phyloP scores from a whole-genome alignment of 2,888 invertebrate genomes.

The Amaurobius ferox region DNA sequence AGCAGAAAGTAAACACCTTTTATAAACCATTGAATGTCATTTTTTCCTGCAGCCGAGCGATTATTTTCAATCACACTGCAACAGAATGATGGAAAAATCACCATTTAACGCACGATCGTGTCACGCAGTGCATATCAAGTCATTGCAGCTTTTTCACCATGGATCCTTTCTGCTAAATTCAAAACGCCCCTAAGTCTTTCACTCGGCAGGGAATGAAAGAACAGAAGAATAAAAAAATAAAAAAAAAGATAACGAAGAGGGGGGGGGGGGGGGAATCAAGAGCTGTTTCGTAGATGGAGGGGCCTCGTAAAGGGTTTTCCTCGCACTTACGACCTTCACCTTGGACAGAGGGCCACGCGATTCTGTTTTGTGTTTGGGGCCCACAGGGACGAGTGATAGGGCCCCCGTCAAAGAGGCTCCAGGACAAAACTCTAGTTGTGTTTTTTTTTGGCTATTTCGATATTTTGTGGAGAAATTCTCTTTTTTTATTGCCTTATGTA shows the following conservation, averaged over 20 bases:
- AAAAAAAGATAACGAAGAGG: not conserved
- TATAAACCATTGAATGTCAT: too few relatives aligned
- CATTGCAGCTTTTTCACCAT: not conserved
- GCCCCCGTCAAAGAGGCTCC: not conserved
- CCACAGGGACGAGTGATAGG: not conserved
- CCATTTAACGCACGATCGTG: too few relatives aligned
- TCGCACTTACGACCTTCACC: slow-evolving; percentile 13
- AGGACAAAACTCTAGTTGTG: not conserved
- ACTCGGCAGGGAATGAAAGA: not conserved
- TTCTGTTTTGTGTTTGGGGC: not conserved
- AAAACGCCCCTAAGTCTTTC: too few relatives aligned
- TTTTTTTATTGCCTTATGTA: too few relatives aligned
- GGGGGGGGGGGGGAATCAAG: too few relatives aligned
- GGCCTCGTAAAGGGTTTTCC: slow-evolving; percentile 18
- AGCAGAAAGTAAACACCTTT: too few relatives aligned
- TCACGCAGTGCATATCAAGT: too few relatives aligned
- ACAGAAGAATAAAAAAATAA: not conserved
- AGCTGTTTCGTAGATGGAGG: slow-evolving; percentile 27
- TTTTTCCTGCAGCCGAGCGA: too few relatives aligned
- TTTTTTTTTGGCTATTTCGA: not conserved
- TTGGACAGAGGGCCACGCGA: slow-evolving; percentile 30
- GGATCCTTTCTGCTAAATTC: not conserved
- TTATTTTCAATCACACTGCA: too few relatives aligned
- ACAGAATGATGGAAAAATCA: too few relatives aligned
- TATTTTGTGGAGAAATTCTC: too few relatives aligned